These are phyloP conservation scores for Eumaeus atala DNA, from an alignment of 1,140 invertebrate species.

Conservation along the genomic window DNA sequence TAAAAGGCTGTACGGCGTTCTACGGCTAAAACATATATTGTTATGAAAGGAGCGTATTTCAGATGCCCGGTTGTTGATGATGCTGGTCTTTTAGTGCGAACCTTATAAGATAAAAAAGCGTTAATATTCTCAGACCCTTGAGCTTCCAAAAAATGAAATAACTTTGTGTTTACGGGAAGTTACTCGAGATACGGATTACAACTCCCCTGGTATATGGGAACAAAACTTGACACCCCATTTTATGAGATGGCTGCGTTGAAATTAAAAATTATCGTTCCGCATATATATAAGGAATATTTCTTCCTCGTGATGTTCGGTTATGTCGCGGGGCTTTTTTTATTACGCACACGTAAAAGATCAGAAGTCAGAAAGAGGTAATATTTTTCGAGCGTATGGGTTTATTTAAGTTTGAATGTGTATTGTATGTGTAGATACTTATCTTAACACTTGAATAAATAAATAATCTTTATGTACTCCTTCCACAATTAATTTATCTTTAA, in stretches of 20 bases:
- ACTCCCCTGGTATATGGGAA: neutral
- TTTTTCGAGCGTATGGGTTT: too few species aligned
- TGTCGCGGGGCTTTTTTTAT: too few species aligned
- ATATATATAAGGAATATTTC: neutral
- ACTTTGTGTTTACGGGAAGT: conserved; percentile 10
- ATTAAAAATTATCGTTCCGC: conserved; percentile 8
- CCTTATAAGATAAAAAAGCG: conserved; percentile 4
- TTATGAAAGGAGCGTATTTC: neutral
- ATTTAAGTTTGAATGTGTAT: too few species aligned
- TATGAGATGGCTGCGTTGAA: conserved; percentile 4
- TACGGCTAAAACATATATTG: neutral
- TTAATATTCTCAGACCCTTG: conserved; percentile 5
- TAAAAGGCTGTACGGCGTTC: neutral
- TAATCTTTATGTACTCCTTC: too few species aligned
- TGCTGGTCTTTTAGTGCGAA: conserved; percentile 1
- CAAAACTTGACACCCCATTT: conserved; percentile 11
- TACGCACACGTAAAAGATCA: too few species aligned
- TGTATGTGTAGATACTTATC: too few species aligned
- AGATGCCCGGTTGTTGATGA: neutral
- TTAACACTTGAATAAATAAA: too few species aligned
- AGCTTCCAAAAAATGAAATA: conserved; percentile 10
- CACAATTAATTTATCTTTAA: too few species aligned
- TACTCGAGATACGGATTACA: conserved; percentile 4
- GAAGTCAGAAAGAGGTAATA: too few species aligned
- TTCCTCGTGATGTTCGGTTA: too few species aligned